These are phyloP conservation scores for Pseudococcus longispinus DNA, from an alignment of 2,888 invertebrate species.

Conservation along the genomic window DNA sequence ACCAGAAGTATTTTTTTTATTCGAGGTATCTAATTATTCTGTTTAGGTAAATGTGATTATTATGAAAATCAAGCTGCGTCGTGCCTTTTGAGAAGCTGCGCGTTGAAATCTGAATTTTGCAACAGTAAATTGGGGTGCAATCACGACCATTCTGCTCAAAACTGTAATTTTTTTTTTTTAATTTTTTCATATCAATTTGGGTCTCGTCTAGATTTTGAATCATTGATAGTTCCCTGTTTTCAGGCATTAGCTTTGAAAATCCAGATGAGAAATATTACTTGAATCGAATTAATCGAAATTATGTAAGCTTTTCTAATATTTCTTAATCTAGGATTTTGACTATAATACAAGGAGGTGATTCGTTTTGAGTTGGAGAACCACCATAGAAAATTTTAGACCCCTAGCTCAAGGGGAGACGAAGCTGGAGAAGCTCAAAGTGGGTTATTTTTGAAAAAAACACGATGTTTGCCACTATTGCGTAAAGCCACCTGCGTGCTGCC, in stretches of 20 bases:
- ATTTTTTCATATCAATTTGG: background rate
- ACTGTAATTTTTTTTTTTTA: constrained; percentile 61
- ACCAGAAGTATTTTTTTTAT: too few relatives aligned
- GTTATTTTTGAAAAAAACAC: too few relatives aligned
- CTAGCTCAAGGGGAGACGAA: too few relatives aligned
- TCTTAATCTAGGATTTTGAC: background rate
- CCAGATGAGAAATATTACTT: background rate
- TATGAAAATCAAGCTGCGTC: too few relatives aligned
- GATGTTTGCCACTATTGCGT: too few relatives aligned
- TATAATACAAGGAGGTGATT: too few relatives aligned
- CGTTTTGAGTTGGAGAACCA: too few relatives aligned
- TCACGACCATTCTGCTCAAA: constrained; percentile 63
- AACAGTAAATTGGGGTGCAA: constrained; percentile 64
- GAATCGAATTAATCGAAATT: constrained; percentile 7
- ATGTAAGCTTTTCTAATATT: background rate
- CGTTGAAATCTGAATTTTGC: constrained; percentile 62
- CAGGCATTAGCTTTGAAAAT: background rate
- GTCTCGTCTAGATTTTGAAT: background rate
- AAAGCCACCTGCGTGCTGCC: too few relatives aligned
- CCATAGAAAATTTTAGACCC: too few relatives aligned
- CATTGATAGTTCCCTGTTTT: background rate
- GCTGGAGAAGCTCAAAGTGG: too few relatives aligned
- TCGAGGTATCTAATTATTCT: background rate
- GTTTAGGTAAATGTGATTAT: constrained; percentile 17
- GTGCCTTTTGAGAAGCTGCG: background rate